Percentiles rank a stretch among this genome's conserved stretches.
Conservation (phyloP, 1,140 invertebrate species). For the Cherax quadricarinatus region DNA sequence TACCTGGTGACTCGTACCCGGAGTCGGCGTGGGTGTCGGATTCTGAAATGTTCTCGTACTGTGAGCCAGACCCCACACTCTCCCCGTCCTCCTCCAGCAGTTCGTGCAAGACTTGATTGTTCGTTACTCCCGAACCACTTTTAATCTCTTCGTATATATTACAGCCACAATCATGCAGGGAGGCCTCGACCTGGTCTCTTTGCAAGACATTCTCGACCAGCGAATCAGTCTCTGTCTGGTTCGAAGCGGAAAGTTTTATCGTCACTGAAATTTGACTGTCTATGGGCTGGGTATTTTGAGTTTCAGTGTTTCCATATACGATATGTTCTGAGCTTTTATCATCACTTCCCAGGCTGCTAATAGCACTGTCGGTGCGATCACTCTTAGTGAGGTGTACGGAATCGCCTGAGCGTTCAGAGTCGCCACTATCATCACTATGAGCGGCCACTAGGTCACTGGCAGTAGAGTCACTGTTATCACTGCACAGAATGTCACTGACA, state of each 20-base stretch:
- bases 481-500: neutral
- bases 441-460: neutral
- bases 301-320: neutral
- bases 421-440: neutral
- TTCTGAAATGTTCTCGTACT: constrained; percentile 34
- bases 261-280: neutral
- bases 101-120: no score
- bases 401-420: constrained; percentile 30
- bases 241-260: neutral
- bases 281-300: neutral
- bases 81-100: constrained; percentile 17
- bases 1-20: constrained; percentile 60
- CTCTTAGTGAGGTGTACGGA: constrained; percentile 8
- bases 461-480: neutral
- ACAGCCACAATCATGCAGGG: neutral
- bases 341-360: neutral
- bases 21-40: constrained; percentile 47
- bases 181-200: neutral
- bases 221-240: constrained; percentile 3
- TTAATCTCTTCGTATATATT: constrained; percentile 35
- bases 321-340: no score
- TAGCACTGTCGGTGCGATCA: neutral
- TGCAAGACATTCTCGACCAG: neutral
- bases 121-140: neutral
- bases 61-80: constrained; percentile 26